A percentile compares a stretch with the other conserved stretches of the same genome.
Evolutionary conservation across 2,888 invertebrate species (phyloP).

Genomic region (Diarsia rubi): DNA sequence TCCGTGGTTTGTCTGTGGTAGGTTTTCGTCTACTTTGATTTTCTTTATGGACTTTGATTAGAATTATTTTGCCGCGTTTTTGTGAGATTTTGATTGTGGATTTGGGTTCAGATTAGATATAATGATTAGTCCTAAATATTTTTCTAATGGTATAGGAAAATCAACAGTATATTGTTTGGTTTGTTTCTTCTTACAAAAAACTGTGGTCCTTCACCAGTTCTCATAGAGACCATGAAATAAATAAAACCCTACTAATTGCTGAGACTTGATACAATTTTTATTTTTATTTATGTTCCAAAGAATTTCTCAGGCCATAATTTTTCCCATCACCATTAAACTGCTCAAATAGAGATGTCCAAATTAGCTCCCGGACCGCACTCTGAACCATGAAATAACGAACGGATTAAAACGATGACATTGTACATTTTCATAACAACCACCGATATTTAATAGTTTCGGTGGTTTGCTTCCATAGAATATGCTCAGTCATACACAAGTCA

Average conservation of each 20-base stretch:
- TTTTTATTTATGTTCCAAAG: conserved; percentile 25
- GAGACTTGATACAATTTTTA: neutral
- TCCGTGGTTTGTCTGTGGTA: conserved; percentile 58
- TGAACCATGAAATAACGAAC: conserved; percentile 86
- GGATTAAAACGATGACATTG: conserved; percentile 86
- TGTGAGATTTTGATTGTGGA: conserved; percentile 47
- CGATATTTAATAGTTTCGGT: conserved; percentile 52
- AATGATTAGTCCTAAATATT: conserved; percentile 39
- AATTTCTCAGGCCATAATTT: conserved; percentile 19
- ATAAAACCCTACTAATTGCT: conserved; percentile 5
- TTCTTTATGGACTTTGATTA: conserved; percentile 57
- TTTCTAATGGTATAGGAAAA: conserved; percentile 19
- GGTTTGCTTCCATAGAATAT: conserved; percentile 70
- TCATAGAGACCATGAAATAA: neutral
- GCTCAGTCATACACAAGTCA: conserved; percentile 87
- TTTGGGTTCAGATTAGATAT: conserved; percentile 38
- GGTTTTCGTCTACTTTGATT: conserved; percentile 51
- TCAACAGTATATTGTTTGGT: conserved; percentile 18
- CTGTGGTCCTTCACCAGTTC: neutral
- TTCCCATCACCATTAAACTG: conserved; percentile 46
- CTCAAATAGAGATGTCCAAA: conserved; percentile 60
- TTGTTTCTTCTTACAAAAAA: conserved; percentile 12
- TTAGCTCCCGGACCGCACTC: conserved; percentile 61
- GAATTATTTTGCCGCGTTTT: conserved; percentile 57
- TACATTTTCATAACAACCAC: conserved; percentile 77